phyloP scores from a whole-genome alignment of 2,888 invertebrate species.

The Gerris lacustris region DNA sequence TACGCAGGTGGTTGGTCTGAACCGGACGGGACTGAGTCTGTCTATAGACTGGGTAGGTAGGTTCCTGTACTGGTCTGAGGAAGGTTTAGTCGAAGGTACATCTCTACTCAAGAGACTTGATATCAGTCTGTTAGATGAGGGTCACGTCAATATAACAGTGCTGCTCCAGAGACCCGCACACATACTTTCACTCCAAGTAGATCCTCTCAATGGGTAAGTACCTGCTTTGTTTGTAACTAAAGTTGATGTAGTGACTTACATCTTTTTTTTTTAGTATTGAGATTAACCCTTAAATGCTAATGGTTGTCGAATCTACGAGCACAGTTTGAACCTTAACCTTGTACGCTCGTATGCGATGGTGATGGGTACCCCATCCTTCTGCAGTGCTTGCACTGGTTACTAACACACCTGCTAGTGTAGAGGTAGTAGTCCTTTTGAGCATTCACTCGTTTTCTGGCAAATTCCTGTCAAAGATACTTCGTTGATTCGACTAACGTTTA shows the following conservation, averaged over 20 bases:
- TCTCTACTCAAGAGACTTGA: slow-evolving; percentile 52
- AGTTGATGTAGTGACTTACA: slow-evolving; percentile 7
- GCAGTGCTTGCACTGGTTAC: too few species aligned
- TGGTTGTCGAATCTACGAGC: too few species aligned
- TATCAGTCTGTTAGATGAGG: slow-evolving; percentile 39
- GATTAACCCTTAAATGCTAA: too few species aligned
- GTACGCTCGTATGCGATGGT: too few species aligned
- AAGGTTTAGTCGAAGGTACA: slow-evolving; percentile 38
- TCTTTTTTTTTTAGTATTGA: too few species aligned
- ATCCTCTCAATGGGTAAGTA: slow-evolving; percentile 28
- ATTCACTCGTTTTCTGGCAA: too few species aligned
- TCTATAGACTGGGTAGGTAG: slow-evolving; percentile 81
- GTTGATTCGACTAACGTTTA: too few species aligned
- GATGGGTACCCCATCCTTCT: too few species aligned
- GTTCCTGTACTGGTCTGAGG: slow-evolving; percentile 68
- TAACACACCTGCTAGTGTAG: too few species aligned
- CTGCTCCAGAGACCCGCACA: slow-evolving; percentile 24
- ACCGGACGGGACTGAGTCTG: slow-evolving; percentile 51
- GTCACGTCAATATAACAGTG: slow-evolving; percentile 20
- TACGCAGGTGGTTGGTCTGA: slow-evolving; percentile 44
- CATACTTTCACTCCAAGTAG: slow-evolving; percentile 24
- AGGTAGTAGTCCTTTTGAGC: too few species aligned
- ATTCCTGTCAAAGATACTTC: too few species aligned
- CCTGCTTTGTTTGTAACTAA: background rate
- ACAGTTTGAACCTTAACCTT: too few species aligned